Evolutionary conservation across 2,888 invertebrate species (phyloP).

Genomic region (Mythimna loreyi): DNA sequence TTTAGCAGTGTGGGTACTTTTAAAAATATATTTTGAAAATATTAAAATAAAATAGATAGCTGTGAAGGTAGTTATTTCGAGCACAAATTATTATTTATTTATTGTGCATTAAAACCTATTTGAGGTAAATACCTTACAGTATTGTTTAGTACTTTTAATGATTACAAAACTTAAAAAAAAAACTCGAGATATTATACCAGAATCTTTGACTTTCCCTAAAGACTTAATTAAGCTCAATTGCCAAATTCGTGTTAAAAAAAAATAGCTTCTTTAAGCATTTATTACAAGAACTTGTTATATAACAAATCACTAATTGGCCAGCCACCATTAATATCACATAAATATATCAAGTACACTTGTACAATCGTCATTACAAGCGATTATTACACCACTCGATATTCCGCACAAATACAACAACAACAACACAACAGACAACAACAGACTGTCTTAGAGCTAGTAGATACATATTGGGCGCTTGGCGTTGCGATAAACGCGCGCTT

Average conservation of each 20-base stretch:
- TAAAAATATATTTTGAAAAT: neutral
- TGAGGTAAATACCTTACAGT: no score
- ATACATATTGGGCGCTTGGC: no score
- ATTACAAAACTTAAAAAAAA: neutral
- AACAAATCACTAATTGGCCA: neutral
- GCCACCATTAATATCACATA: conserved; percentile 14
- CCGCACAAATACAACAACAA: no score
- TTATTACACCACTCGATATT: no score
- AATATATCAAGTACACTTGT: neutral
- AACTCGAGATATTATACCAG: neutral
- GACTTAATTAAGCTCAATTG: neutral
- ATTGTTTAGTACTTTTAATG: neutral
- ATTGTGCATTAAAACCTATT: neutral
- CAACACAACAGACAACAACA: no score
- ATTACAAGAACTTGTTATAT: neutral
- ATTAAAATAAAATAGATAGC: neutral
- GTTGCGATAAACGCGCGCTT: no score
- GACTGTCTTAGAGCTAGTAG: no score
- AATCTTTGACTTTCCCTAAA: neutral
- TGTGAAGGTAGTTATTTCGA: neutral
- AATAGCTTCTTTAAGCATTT: neutral
- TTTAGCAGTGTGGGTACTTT: neutral
- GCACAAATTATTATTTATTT: neutral
- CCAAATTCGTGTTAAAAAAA: neutral
- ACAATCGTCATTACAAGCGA: neutral